Evolutionary conservation across 2,113 vertebrate genomes (phyloP).

Genomic region (Chamaetylas fuelleborni): DNA sequence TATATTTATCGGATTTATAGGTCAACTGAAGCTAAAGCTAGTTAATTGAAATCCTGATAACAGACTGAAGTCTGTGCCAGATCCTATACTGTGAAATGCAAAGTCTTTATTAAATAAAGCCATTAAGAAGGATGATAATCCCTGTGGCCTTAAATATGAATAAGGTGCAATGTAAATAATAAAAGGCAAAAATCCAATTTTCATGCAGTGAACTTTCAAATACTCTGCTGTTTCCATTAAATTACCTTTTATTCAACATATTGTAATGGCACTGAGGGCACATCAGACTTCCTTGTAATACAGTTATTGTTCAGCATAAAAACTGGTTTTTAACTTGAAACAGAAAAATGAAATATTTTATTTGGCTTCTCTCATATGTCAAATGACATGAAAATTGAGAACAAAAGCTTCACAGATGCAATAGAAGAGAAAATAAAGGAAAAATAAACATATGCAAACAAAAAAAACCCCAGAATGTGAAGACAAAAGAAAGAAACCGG

Average conservation of each 20-base stretch:
- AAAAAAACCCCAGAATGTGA: background rate
- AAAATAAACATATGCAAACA: conserved; percentile 36
- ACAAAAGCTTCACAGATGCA: background rate
- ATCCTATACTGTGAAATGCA: conserved; percentile 45
- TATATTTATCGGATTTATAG: conserved; percentile 53
- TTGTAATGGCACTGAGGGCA: conserved; percentile 1
- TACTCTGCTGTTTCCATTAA: conserved; percentile 39
- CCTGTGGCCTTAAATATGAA: conserved; percentile 59
- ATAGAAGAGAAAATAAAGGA: conserved; percentile 14
- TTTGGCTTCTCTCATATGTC: background rate
- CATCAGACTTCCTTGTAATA: conserved; percentile 32
- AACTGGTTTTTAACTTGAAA: conserved; percentile 25
- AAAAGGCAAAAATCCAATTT: conserved; percentile 71
- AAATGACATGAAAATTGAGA: conserved; percentile 26
- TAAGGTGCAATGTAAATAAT: conserved; percentile 65
- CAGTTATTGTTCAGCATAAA: conserved; percentile 39
- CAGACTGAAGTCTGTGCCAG: background rate
- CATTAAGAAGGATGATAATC: conserved; percentile 54
- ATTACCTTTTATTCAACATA: conserved; percentile 50
- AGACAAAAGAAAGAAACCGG: conserved; percentile 25
- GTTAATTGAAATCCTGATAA: conserved; percentile 55
- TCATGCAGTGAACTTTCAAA: conserved; percentile 62
- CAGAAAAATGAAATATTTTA: conserved; percentile 40
- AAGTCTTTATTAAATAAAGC: conserved; percentile 64
- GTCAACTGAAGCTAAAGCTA: conserved; percentile 3